These are phyloP conservation scores for Lordiphosa stackelbergi DNA, from an alignment of 1,140 invertebrate species.

Conservation along the genomic window DNA sequence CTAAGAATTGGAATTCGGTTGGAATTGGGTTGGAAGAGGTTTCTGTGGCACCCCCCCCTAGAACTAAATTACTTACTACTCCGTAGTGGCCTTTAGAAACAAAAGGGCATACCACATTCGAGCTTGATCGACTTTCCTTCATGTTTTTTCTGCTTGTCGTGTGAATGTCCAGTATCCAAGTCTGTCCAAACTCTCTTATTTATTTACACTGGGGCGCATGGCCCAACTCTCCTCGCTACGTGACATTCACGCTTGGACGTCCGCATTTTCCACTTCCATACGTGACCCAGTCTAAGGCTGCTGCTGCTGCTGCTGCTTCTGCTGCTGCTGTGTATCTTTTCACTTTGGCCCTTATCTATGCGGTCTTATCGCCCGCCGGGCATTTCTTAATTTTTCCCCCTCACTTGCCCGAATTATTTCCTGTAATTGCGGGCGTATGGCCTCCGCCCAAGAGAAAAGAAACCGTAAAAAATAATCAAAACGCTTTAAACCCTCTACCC, in stretches of 20 bases:
- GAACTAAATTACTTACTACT: too few species aligned
- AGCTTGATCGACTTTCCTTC: background rate
- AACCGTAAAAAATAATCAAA: constrained; percentile 72
- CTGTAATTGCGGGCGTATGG: constrained; percentile 60
- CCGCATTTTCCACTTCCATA: constrained; percentile 26
- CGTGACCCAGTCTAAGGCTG: constrained; percentile 51
- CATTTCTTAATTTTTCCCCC: constrained; percentile 55
- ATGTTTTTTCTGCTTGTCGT: constrained; percentile 35
- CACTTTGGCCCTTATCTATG: constrained; percentile 51
- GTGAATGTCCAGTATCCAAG: constrained; percentile 65
- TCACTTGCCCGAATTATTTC: constrained; percentile 66
- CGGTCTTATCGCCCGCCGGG: constrained; percentile 43
- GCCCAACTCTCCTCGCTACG: constrained; percentile 45
- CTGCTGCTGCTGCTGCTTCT: constrained; percentile 7
- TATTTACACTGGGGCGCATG: constrained; percentile 60
- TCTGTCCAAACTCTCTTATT: constrained; percentile 34
- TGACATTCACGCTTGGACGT: constrained; percentile 72
- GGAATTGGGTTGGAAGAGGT: too few species aligned
- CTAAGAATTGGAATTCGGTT: too few species aligned
- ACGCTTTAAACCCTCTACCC: constrained; percentile 11
- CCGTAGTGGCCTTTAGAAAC: too few species aligned
- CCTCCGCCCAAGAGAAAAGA: constrained; percentile 20
- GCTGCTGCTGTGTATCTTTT: constrained; percentile 54
- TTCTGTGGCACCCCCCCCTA: too few species aligned
- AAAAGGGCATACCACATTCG: too few species aligned